phyloP scores from a whole-genome alignment of 1,140 invertebrate species.

The Chironomus striatipennis region DNA sequence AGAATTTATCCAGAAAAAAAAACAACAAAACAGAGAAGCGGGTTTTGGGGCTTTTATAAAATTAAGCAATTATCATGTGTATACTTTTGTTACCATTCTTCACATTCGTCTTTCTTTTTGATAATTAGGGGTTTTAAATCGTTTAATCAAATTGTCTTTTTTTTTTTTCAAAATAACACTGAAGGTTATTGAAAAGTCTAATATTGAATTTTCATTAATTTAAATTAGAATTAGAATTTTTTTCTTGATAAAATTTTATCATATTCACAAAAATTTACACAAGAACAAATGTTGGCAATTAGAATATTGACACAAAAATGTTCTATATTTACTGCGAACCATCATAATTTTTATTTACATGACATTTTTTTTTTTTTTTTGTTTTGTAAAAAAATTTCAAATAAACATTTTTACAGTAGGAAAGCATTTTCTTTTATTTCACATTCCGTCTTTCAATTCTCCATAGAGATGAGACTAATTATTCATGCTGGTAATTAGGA shows the following conservation, averaged over 20 bases:
- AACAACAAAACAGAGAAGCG: background rate
- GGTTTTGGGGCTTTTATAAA: slow-evolving; percentile 19
- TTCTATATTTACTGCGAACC: background rate
- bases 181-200: too few relatives aligned
- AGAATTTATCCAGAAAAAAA: too few relatives aligned
- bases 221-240: too few relatives aligned
- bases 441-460: background rate
- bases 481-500: slow-evolving; percentile 12
- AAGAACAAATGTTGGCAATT: too few relatives aligned
- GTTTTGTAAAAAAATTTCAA: background rate
- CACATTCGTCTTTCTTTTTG: background rate
- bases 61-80: slow-evolving; percentile 24
- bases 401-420: background rate
- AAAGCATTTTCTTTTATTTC: background rate
- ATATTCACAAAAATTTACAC: too few relatives aligned
- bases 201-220: too few relatives aligned
- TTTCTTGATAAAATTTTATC: too few relatives aligned
- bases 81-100: background rate
- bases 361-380: background rate
- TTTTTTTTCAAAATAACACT: too few relatives aligned
- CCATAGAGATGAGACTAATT: slow-evolving; percentile 1
- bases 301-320: too few relatives aligned
- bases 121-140: slow-evolving; percentile 17
- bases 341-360: background rate
- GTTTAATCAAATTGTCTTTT: background rate